Evolutionary conservation across 2,888 invertebrate species (phyloP), one percentile per base, ranked within the genome.

Genomic region (Syrphus vitripennis): DNA sequence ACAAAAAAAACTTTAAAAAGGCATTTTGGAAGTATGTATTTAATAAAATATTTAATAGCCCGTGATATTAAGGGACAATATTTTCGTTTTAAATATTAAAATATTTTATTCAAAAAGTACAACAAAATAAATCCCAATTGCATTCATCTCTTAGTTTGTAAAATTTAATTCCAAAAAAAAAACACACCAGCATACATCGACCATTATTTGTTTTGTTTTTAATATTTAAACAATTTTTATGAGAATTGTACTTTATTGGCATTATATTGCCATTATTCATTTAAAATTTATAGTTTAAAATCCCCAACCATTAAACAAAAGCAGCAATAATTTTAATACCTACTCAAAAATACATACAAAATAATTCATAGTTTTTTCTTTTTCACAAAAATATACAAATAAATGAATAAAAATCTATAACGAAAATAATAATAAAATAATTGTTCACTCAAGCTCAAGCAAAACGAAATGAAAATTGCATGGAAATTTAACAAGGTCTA

Each of bases 301-400:
- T n/a, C 12, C 12, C 16, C 21, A 4, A 21, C 21, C 48, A 24
- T 48, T 24, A 24, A 50, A 50, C 50, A 50, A 50, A n/a, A 50
- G 14, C 24, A 26, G 1, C 50, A 50, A 50, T 24, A 24, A 24
- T 50, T 24, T n/a, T 50, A n/a, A n/a, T n/a, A n/a, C 12, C 24
- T 24, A 14, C 50, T 14, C 50, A 50, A 24, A 50, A 24, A 24
- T 12, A 48, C 50, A 24, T 14, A 50, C 50, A 14, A 50, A 50
- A 50, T 50, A 50, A 50, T 65, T 65, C 67, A 67, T 48, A 31
- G 48, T 65, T n/a, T 67, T 5, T n/a, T 31, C 21, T 31, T 31
- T n/a, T n/a, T n/a, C n/a, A n/a, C n/a, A n/a, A n/a, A n/a, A n/a
- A n/a, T n/a, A 14, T 21, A 48, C 67, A 69, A 37, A 34, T n/a